A percentile compares a stretch with the other conserved stretches of the same genome.
phyloP scores from a whole-genome alignment of 1,140 invertebrate species.

The Epicauta chinensis region DNA sequence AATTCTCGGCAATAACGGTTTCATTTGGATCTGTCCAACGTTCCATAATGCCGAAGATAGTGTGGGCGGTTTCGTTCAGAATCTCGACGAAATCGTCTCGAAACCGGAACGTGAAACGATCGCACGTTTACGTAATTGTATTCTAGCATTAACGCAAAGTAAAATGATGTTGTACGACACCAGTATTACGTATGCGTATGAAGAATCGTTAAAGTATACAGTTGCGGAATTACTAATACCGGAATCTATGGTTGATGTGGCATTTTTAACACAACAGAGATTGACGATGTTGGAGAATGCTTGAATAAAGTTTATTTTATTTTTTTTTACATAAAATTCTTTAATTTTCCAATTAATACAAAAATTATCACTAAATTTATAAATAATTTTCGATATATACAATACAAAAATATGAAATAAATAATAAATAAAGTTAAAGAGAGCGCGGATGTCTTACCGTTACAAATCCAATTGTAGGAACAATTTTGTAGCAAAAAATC shows the following conservation, averaged over 20 bases:
- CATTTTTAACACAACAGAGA: slow-evolving; percentile 60
- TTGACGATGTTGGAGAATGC: slow-evolving; percentile 40
- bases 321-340: background rate
- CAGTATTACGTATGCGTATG: slow-evolving; percentile 85
- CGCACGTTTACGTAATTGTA: slow-evolving; percentile 81
- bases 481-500: slow-evolving; percentile 21
- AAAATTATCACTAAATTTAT: background rate
- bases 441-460: slow-evolving; percentile 22
- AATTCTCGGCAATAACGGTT: slow-evolving; percentile 96
- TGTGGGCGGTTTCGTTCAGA: slow-evolving; percentile 73
- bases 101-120: slow-evolving; percentile 73
- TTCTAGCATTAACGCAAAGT: slow-evolving; percentile 74
- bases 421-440: slow-evolving; percentile 23
- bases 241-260: slow-evolving; percentile 75
- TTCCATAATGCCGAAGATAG: slow-evolving; percentile 56
- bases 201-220: slow-evolving; percentile 78
- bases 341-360: background rate
- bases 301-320: too few species aligned
- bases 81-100: slow-evolving; percentile 66
- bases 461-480: slow-evolving; percentile 24
- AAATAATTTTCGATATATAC: slow-evolving; percentile 22
- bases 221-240: slow-evolving; percentile 74
- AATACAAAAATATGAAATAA: slow-evolving; percentile 20
- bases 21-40: slow-evolving; percentile 87
- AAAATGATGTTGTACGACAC: slow-evolving; percentile 90